These are phyloP conservation scores for Luscinia luscinia DNA, from an alignment of 2,797 vertebrate species.

Conservation along the genomic window DNA sequence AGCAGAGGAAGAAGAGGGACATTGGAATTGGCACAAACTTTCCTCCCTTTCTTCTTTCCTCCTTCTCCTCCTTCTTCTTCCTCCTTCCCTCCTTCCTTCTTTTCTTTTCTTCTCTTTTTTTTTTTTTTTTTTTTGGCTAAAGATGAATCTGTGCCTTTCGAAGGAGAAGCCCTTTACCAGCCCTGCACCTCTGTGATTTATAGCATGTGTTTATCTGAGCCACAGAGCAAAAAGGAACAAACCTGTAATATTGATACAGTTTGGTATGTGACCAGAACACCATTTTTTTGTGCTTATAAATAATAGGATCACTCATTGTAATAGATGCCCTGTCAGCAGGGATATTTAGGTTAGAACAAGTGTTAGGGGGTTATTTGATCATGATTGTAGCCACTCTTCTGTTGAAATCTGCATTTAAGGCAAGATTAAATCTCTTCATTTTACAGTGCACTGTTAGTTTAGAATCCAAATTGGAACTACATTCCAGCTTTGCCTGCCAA, in stretches of 20 bases:
- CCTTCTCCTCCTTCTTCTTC: too few relatives aligned
- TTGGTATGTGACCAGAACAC: background rate
- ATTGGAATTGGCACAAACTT: background rate
- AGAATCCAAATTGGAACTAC: background rate
- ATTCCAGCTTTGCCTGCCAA: constrained; percentile 24
- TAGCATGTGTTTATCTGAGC: background rate
- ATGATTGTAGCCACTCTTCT: background rate
- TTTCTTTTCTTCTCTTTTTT: too few relatives aligned
- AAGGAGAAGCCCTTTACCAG: constrained; percentile 3
- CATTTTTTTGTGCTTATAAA: constrained; percentile 12
- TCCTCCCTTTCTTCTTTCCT: too few relatives aligned
- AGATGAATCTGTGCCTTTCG: background rate
- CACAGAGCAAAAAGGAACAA: background rate
- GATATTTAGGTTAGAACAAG: background rate
- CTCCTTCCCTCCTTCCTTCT: background rate
- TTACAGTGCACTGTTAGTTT: constrained; percentile 39
- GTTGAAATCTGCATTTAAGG: constrained; percentile 10
- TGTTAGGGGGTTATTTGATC: background rate
- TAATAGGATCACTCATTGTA: background rate
- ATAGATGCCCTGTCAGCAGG: background rate
- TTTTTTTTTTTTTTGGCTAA: background rate
- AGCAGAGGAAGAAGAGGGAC: background rate
- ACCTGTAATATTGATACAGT: background rate
- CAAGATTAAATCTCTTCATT: background rate
- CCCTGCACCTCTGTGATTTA: background rate